Evolutionary conservation across 1,140 invertebrate species (phyloP).

Genomic region (Lethrus apterus): DNA sequence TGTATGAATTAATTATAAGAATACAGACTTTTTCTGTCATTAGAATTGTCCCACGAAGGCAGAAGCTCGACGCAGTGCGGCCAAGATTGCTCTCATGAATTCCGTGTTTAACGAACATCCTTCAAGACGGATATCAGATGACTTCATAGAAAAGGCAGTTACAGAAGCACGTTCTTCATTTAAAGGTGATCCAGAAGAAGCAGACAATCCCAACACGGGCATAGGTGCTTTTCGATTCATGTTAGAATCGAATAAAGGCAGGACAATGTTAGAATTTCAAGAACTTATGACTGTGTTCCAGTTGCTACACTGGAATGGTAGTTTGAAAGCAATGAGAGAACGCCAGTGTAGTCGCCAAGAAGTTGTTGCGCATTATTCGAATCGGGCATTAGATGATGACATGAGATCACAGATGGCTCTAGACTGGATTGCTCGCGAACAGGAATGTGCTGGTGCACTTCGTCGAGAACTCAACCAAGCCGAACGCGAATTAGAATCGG

Average conservation of each 20-base stretch:
- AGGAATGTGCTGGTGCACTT: conserved; percentile 73
- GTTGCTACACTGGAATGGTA: conserved; percentile 92
- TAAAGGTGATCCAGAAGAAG: conserved; percentile 58
- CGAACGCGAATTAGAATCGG: conserved; percentile 83
- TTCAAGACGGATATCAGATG: conserved; percentile 83
- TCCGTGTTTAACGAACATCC: conserved; percentile 96
- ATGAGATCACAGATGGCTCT: conserved; percentile 95
- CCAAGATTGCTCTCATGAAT: conserved; percentile 94
- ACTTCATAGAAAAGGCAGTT: conserved; percentile 90
- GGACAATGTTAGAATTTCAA: conserved; percentile 94
- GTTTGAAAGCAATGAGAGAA: conserved; percentile 84
- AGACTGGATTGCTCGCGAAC: conserved; percentile 88
- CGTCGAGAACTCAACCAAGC: conserved; percentile 72
- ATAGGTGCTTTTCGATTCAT: conserved; percentile 93
- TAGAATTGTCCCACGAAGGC: conserved; percentile 92
- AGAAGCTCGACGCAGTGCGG: conserved; percentile 85
- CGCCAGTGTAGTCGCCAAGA: conserved; percentile 90
- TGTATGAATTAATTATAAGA: too few relatives aligned
- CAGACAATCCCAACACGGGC: conserved; percentile 73
- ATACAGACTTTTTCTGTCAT: too few relatives aligned
- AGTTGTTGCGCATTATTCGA: conserved; percentile 91
- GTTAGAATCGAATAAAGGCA: conserved; percentile 86
- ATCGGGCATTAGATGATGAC: conserved; percentile 82
- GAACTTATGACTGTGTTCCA: conserved; percentile 96
- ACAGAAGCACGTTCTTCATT: conserved; percentile 72